phyloP scores from a whole-genome alignment of 1,140 invertebrate genomes.

The Gryllus bimaculatus region DNA sequence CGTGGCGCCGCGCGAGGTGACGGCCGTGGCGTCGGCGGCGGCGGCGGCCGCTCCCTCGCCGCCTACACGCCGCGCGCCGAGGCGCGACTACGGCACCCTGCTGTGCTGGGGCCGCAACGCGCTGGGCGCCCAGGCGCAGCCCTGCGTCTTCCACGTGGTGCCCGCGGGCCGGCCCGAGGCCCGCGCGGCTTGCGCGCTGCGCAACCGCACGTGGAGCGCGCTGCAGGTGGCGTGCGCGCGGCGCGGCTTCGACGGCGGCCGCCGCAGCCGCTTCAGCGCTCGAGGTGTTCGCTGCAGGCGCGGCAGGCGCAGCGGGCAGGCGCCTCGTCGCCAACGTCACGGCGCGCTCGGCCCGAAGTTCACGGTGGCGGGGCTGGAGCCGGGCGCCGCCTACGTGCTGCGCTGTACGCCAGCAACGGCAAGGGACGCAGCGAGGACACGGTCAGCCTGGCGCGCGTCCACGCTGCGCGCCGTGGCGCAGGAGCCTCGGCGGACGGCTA shows the following conservation, averaged over 20 bases:
- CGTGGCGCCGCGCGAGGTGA: slow-evolving; percentile 41
- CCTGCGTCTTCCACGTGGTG: slow-evolving; percentile 63
- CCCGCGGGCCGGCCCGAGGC: slow-evolving; percentile 50
- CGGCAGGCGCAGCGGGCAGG: slow-evolving; percentile 13
- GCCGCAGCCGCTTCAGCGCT: slow-evolving; percentile 40
- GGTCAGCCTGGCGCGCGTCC: background rate
- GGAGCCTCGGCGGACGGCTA: slow-evolving; percentile 16
- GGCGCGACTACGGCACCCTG: slow-evolving; percentile 57
- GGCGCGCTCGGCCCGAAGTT: slow-evolving; percentile 30
- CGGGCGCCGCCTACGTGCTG: slow-evolving; percentile 37
- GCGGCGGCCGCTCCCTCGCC: slow-evolving; percentile 47
- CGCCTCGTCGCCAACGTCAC: slow-evolving; percentile 24
- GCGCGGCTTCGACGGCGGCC: slow-evolving; percentile 40
- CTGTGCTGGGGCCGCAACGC: slow-evolving; percentile 60
- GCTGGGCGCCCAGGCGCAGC: slow-evolving; percentile 52
- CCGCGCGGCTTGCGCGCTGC: slow-evolving; percentile 37
- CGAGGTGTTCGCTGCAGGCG: slow-evolving; percentile 34
- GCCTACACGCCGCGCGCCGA: slow-evolving; percentile 60
- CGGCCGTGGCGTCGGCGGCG: slow-evolving; percentile 48
- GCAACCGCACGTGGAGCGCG: slow-evolving; percentile 41
- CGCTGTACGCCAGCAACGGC: slow-evolving; percentile 45
- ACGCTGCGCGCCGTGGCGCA: slow-evolving; percentile 14
- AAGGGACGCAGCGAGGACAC: slow-evolving; percentile 40
- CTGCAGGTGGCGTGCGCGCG: slow-evolving; percentile 38
- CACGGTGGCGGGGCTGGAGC: slow-evolving; percentile 33